A percentile compares a stretch with the other conserved stretches of the same genome.
Evolutionary conservation across 1,140 invertebrate species (phyloP).

Genomic region (Orius laevigatus): DNA sequence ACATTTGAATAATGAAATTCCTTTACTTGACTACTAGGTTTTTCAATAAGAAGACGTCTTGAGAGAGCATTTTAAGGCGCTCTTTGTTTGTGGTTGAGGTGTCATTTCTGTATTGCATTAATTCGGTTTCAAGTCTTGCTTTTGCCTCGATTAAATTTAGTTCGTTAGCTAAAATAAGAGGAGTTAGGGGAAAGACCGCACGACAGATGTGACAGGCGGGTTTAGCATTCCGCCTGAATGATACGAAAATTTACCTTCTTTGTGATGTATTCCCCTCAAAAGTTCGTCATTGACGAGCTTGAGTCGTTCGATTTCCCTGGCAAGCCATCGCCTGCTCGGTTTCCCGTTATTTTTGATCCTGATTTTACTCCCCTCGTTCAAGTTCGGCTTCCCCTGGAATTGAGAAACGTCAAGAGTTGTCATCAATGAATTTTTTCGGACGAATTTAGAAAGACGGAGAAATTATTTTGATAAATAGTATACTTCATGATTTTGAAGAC

Average conservation of each 20-base stretch:
- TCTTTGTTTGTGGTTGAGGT: not conserved
- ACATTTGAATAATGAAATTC: constrained; percentile 5
- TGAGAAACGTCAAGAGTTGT: no score
- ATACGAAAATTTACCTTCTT: constrained; percentile 6
- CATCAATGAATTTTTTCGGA: no score
- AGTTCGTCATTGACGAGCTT: not conserved
- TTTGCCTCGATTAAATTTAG: not conserved
- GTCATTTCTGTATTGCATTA: not conserved
- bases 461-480: no score
- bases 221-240: no score
- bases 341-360: constrained; percentile 1
- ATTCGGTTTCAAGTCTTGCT: not conserved
- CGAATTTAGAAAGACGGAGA: no score
- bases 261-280: not conserved
- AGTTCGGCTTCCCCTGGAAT: no score
- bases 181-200: no score
- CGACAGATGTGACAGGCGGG: no score
- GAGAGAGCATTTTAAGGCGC: constrained; percentile 13
- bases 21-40: constrained; percentile 41
- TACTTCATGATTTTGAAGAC: no score
- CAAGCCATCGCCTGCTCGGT: constrained; percentile 1
- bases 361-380: not conserved
- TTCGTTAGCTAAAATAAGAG: not conserved
- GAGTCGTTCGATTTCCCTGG: constrained; percentile 1
- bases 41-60: constrained; percentile 46